Evolutionary conservation across 2,888 invertebrate species (phyloP), one percentile per base, ranked within the genome.

Genomic region (Trimorus sp.): DNA sequence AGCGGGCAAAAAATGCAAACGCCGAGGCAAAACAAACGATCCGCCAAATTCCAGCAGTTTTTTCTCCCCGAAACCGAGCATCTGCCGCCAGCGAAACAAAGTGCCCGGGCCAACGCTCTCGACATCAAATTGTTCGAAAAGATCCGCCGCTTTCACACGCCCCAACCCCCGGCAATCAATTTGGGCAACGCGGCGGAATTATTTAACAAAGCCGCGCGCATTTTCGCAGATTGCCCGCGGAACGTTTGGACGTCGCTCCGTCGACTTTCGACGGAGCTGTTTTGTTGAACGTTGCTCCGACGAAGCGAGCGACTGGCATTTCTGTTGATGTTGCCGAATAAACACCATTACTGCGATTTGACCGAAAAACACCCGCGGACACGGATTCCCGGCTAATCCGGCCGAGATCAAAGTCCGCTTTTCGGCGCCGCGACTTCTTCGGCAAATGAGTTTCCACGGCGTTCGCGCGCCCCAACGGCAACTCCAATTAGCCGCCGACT

Each of bases 321-420:
- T 54, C 12, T 56, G 71, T 73, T 73, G 62, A 42, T 54, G 45
- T 73, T 73, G n/a, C 42, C 26, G 38, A 73, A 73, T 73, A 73
- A 73, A 73, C 63, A 73, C 71, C 62, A 53, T 63, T 62, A 62
- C 53, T 38, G 40, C 36, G 49, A 38, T 59, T 49, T 16, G 38
- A 42, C 42, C 49, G 15, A 42, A 69, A 69, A 71, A 60, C 58
- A 71, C 40, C 70, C 42, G 60, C 60, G 70, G 42, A 60, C 53
- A 71, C 36, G 45, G 42, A 60, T 38, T 51, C 48, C 49, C 14
- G 14, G 40, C 40, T 11, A 40, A 9, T 40, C 40, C 12, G 14
- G n/a, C 16, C 37, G 45, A 62, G 59, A 71, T 71, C 71, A 71
- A 62, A 71, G 54, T 6, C 42, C 38, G 14, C 26, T 42, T 69